Evolutionary conservation across 2,113 vertebrate species (phyloP), one percentile per base, ranked within the genome.

Genomic region (Centropus unirufus): DNA sequence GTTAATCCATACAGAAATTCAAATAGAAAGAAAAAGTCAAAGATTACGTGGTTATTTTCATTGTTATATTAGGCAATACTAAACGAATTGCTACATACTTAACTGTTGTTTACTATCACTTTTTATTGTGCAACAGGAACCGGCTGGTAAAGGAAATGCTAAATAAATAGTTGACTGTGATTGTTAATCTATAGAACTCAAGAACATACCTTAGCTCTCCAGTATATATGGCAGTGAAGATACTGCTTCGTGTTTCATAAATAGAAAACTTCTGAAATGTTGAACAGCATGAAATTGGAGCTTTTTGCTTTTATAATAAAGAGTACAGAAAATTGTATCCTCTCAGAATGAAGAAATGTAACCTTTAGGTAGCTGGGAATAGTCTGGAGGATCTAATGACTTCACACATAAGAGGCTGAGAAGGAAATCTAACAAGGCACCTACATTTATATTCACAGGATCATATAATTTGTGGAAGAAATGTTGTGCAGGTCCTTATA

Each of bases 111-210:
- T 76, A 66, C 9, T 57, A 46, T 87, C 81, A 68, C 46, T 27
- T 62, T 72, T 91, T 66, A 93, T 66, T 76, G 42, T 46, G 54
- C 46, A 93, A 66, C 18, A 85, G 46, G 44, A 91, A 82, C 49
- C 9, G 2, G 20, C 51, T 92, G 19, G 14, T 26, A 49, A 83
- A 69, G 49, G 72, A 94, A 93, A 86, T 42, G 2, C 24, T 62
- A 93, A 94, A 90, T 47, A 92, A 85, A 92, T 32, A n/a, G 22
- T 74, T 92, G 47, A 39, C 21, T 72, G 42, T 44, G 69, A 75
- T 15, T 58, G 54, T 85, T 76, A 85, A 79, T 32, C 49, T 79
- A 12, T 61, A 58, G 58, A 24, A 87, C 46, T 55, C 51, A 80
- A 87, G 63, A 92, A 57, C 3, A 46, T 49, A 40, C 8, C 15